These are phyloP conservation scores for Anoncus sp. DNA, from an alignment of 2,888 invertebrate species.

Conservation along the genomic window DNA sequence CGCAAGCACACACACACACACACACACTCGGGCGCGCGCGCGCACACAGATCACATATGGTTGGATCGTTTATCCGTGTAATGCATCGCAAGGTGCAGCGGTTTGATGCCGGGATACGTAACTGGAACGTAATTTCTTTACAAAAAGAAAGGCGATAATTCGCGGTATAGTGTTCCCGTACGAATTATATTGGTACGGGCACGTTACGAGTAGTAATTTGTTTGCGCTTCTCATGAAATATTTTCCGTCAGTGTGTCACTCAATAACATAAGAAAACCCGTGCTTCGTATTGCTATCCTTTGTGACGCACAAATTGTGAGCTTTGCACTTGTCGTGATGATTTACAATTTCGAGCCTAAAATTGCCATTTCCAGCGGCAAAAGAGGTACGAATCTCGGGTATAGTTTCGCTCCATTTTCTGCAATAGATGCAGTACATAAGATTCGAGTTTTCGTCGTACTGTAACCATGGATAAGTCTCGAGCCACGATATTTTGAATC, in stretches of 20 bases:
- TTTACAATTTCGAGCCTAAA: conserved; percentile 91
- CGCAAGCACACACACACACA: background rate
- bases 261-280: conserved; percentile 41
- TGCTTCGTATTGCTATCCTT: conserved; percentile 82
- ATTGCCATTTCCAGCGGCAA: conserved; percentile 91
- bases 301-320: conserved; percentile 88
- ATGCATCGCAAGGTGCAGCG: no score
- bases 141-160: no score
- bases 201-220: background rate
- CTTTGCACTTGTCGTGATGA: conserved; percentile 92
- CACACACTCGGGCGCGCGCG: no score
- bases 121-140: no score
- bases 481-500: conserved; percentile 88
- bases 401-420: conserved; percentile 89
- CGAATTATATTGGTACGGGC: no score
- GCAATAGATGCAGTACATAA: conserved; percentile 90
- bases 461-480: conserved; percentile 89
- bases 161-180: no score
- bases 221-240: background rate
- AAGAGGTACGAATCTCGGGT: conserved; percentile 90
- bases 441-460: conserved; percentile 88
- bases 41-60: no score
- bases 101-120: no score
- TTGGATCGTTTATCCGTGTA: no score
- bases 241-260: conserved; percentile 23